Conservation (phyloP, 30 jellyfish, hydroid and myxozoan species). For the Cassiopea xamachana region DNA sequence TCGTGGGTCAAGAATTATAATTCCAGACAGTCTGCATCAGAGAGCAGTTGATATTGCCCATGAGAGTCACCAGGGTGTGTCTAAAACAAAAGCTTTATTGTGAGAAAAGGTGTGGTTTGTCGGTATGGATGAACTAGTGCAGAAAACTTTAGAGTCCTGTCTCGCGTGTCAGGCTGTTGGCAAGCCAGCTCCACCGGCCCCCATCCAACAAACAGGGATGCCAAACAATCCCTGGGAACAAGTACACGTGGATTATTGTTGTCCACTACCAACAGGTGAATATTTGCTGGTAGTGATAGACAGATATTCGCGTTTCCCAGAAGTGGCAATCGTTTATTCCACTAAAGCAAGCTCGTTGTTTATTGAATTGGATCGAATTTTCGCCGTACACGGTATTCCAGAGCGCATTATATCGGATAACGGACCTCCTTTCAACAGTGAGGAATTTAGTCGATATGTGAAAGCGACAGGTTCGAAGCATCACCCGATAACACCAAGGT, state of each 20-base stretch:
- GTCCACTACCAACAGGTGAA: constrained; percentile 46
- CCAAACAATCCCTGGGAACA: not conserved
- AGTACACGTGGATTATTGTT: constrained; percentile 36
- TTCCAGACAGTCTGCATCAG: not conserved
- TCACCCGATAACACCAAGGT: too few relatives aligned
- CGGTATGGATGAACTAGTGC: constrained; percentile 14
- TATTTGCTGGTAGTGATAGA: constrained; percentile 47
- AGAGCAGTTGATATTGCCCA: constrained; percentile 18
- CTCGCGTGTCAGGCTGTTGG: constrained; percentile 57
- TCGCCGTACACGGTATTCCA: too few relatives aligned
- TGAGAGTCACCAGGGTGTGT: constrained; percentile 50
- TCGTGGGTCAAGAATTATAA: constrained; percentile 8
- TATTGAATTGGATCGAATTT: too few relatives aligned
- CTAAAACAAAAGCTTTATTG: constrained; percentile 17
- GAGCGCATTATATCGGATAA: too few relatives aligned
- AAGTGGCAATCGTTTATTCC: constrained; percentile 44
- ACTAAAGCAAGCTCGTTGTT: constrained; percentile 2
- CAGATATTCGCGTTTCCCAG: constrained; percentile 49
- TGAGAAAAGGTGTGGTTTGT: constrained; percentile 62
- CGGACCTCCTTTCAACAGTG: too few relatives aligned
- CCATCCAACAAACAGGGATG: constrained; percentile 13
- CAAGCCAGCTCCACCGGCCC: constrained; percentile 2
- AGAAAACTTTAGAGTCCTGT: constrained; percentile 31
- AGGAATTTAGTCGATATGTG: too few relatives aligned
- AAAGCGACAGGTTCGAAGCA: too few relatives aligned